phyloP scores from a whole-genome alignment of 2,888 invertebrate species.

The Apoda limacodes region DNA sequence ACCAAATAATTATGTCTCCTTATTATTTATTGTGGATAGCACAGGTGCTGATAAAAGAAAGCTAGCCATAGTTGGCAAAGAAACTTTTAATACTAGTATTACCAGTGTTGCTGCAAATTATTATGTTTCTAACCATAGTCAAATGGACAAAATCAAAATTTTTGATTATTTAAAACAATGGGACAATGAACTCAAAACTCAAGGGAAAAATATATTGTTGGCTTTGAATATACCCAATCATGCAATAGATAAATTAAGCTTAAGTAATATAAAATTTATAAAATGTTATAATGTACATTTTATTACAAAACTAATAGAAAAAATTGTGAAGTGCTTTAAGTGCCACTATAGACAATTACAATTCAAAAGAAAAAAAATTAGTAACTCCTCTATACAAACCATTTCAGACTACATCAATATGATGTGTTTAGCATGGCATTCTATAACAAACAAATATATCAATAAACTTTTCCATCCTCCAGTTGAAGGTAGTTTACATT shows the following conservation, averaged over 20 bases:
- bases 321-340: conserved; percentile 28
- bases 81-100: conserved; percentile 19
- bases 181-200: conserved; percentile 23
- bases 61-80: conserved; percentile 25
- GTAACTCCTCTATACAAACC: too few species aligned
- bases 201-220: conserved; percentile 22
- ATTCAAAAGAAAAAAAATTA: conserved; percentile 24
- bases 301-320: conserved; percentile 23
- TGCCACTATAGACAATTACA: conserved; percentile 32
- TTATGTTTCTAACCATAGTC: conserved; percentile 22
- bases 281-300: conserved; percentile 19
- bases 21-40: conserved; percentile 25
- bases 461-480: conserved; percentile 24
- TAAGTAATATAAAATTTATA: conserved; percentile 26
- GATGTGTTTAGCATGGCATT: conserved; percentile 30
- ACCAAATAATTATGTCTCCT: conserved; percentile 24
- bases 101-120: conserved; percentile 28
- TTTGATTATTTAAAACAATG: conserved; percentile 26
- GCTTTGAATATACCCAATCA: conserved; percentile 24
- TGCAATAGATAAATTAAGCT: conserved; percentile 19
- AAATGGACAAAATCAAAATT: conserved; percentile 23
- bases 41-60: conserved; percentile 26
- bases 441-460: conserved; percentile 25
- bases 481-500: conserved; percentile 21
- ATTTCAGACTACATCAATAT: conserved; percentile 26